These are phyloP conservation scores for Trematomus bernacchii DNA, from an alignment of 2,797 vertebrate genomes.

Conservation along the genomic window DNA sequence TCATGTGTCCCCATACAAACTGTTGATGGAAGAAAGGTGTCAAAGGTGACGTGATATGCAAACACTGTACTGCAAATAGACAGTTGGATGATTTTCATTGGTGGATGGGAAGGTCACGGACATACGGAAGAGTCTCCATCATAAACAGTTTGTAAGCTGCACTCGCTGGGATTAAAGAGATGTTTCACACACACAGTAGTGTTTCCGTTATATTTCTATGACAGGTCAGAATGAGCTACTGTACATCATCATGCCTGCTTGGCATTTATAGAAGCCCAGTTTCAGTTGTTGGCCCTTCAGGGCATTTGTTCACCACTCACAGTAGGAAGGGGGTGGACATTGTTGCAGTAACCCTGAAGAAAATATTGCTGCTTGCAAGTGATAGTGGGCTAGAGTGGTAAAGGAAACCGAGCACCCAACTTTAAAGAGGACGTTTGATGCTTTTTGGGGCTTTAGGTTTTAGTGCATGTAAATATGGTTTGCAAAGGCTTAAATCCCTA, in stretches of 20 bases:
- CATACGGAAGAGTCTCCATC: background rate
- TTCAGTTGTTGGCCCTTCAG: background rate
- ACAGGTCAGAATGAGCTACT: background rate
- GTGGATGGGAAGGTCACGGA: background rate
- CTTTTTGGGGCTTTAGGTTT: too few relatives aligned
- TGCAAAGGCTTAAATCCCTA: too few relatives aligned
- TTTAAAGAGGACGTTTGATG: too few relatives aligned
- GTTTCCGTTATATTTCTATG: background rate
- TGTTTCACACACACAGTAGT: background rate
- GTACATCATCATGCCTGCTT: background rate
- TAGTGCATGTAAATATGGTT: too few relatives aligned
- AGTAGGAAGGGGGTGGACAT: background rate
- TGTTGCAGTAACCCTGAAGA: background rate
- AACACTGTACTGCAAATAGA: background rate
- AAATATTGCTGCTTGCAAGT: background rate
- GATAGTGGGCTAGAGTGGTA: too few relatives aligned
- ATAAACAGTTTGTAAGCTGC: background rate
- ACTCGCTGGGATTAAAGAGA: background rate
- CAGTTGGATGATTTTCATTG: background rate
- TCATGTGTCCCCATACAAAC: background rate
- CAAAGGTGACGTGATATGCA: background rate
- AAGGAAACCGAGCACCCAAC: too few relatives aligned
- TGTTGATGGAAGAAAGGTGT: constrained; percentile 3
- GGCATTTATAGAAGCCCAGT: background rate
- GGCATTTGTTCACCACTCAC: background rate